These are phyloP conservation scores for Drosophila quinaria DNA, from an alignment of 2,888 invertebrate genomes.

Conservation along the genomic window DNA sequence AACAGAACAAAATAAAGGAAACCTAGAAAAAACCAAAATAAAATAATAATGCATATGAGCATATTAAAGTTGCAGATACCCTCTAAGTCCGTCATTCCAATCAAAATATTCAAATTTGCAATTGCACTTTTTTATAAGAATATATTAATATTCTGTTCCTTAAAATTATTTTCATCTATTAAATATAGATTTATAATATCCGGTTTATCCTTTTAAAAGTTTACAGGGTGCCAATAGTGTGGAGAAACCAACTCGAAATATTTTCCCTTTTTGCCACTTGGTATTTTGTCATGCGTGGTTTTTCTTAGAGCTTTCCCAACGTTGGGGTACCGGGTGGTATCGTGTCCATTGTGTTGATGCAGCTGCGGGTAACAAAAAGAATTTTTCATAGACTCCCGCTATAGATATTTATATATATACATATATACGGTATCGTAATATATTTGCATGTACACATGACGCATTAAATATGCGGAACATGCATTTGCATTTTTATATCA, in stretches of 20 bases:
- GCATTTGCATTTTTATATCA: slow-evolving; percentile 76
- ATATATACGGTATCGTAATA: slow-evolving; percentile 20
- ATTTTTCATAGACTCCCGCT: slow-evolving; percentile 52
- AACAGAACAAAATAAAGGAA: slow-evolving; percentile 15
- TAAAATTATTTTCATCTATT: neutral
- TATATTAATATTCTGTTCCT: neutral
- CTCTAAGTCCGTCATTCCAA: neutral
- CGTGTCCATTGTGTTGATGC: slow-evolving; percentile 70
- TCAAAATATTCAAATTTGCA: neutral
- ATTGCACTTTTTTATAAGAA: neutral
- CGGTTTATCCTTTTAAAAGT: neutral
- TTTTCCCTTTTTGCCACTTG: slow-evolving; percentile 61
- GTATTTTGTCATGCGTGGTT: slow-evolving; percentile 79
- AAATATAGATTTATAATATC: neutral
- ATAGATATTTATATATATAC: slow-evolving; percentile 21
- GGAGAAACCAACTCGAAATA: slow-evolving; percentile 28
- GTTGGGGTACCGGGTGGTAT: slow-evolving; percentile 22
- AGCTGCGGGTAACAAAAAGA: slow-evolving; percentile 67
- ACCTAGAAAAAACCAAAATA: slow-evolving; percentile 22
- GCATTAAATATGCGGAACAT: slow-evolving; percentile 74
- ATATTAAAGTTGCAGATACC: slow-evolving; percentile 16
- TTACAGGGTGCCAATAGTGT: slow-evolving; percentile 30
- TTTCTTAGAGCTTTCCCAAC: slow-evolving; percentile 44
- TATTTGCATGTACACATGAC: slow-evolving; percentile 52
- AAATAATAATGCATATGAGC: neutral